Conservation (phyloP, 2,797 vertebrate species). For the Danio aesculapii region DNA sequence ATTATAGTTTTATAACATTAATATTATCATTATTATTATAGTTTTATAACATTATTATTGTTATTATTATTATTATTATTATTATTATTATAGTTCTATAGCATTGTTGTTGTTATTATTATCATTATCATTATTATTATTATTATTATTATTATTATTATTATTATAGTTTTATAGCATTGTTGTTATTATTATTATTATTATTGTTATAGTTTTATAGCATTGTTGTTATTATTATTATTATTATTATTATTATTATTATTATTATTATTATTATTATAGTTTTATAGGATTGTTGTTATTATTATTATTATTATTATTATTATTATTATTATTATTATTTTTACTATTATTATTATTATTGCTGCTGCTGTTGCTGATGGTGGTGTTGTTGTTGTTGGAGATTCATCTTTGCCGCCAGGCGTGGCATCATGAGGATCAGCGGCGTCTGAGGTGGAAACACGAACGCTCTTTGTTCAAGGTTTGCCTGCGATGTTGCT, state of each 20-base stretch:
- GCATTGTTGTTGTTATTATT: too few species aligned
- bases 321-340: slow-evolving; percentile 37
- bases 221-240: too few species aligned
- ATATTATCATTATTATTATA: background rate
- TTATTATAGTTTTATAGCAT: too few species aligned
- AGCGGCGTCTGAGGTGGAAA: slow-evolving; percentile 71
- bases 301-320: slow-evolving; percentile 8
- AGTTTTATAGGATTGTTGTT: background rate
- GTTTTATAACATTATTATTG: background rate
- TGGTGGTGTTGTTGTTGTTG: slow-evolving; percentile 17
- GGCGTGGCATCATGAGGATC: slow-evolving; percentile 77
- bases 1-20: too few species aligned
- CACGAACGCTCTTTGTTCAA: slow-evolving; percentile 78
- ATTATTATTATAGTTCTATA: slow-evolving; percentile 9
- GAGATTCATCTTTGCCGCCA: slow-evolving; percentile 68
- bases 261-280: background rate
- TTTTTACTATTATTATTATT: too few species aligned
- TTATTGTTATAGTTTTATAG: too few species aligned
- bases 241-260: too few species aligned
- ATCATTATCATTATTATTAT: too few species aligned
- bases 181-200: too few species aligned
- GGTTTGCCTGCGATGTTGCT: slow-evolving; percentile 64
- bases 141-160: too few species aligned
- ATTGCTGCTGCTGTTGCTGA: slow-evolving; percentile 60
- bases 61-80: slow-evolving; percentile 5